phyloP scores from a whole-genome alignment of 2,888 invertebrate genomes.

The Ecliptopera silaceata region DNA sequence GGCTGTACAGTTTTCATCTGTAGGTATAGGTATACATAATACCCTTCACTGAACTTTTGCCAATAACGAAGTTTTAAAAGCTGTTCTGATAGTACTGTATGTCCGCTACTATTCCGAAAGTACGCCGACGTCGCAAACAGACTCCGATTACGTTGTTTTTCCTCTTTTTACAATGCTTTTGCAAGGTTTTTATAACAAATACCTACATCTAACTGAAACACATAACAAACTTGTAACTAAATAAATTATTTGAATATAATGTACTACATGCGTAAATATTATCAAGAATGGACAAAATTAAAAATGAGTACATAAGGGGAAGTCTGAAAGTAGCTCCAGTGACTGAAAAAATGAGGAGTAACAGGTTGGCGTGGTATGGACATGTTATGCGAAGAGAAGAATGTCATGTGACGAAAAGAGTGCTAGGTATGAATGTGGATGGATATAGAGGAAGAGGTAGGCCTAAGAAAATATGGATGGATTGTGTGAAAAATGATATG shows the following conservation, averaged over 20 bases:
- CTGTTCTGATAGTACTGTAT: neutral
- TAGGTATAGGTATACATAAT: neutral
- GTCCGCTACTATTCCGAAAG: neutral
- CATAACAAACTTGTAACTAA: neutral
- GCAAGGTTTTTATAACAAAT: slow-evolving; percentile 9
- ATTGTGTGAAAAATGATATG: too few relatives aligned
- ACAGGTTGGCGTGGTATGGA: too few relatives aligned
- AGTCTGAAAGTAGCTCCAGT: too few relatives aligned
- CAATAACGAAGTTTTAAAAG: neutral
- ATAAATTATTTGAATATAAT: neutral
- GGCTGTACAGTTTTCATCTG: neutral
- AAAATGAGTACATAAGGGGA: too few relatives aligned
- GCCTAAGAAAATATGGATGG: too few relatives aligned
- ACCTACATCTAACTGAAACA: neutral
- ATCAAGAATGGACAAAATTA: too few relatives aligned
- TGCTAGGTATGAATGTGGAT: too few relatives aligned
- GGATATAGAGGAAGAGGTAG: too few relatives aligned
- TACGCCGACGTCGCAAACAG: slow-evolving; percentile 19
- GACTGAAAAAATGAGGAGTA: too few relatives aligned
- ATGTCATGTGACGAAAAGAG: too few relatives aligned
- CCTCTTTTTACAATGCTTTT: slow-evolving; percentile 11
- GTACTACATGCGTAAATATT: neutral
- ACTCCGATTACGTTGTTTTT: slow-evolving; percentile 19
- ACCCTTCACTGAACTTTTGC: too few relatives aligned
- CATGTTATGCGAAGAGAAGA: too few relatives aligned